Base-by-base conservation (phyloP, 2,113 vertebrate species). In the Lophotis ruficrista region DNA sequence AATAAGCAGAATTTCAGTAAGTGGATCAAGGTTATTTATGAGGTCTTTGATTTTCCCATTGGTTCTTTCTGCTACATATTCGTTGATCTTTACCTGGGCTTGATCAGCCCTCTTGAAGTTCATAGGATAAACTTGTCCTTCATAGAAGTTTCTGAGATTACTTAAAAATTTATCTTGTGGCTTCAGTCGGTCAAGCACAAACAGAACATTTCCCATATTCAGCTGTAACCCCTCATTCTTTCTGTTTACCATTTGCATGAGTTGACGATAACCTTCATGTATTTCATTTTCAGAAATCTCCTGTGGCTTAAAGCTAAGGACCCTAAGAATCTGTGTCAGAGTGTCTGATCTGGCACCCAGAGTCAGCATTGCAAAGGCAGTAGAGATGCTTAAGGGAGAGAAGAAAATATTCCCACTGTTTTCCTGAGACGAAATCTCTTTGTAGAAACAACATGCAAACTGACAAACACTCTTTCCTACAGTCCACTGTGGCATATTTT, bases 391-490 rank as follows among this genome's bases (percentile, higher is more conserved):
- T 35, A 93, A 27, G 6, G 99, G 99, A 69, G 98, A 99, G 96
- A 96, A 99, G 96, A 99, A 98, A 80, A 98, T 30, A 51, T 99
- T 99, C 72, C 71, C 14, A 18, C 14, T 95, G 57, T 87, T 95
- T 95, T 95, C 87, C 37, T 0, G 41, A 89, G 97, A 71, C 60
- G 90, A 97, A 79, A 99, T 96, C 24, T 95, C 96, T 96, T 98
- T 99, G 97, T 98, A 99, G 83, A 99, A 97, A 58, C 97, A 94
- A 41, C 98, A 98, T 27, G 97, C 98, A 65, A 99, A 99, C 76
- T 89, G 23, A 97, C 83, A 38, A 98, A 93, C 45, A 45, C 76
- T 78, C 30, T 35, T 87, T 38, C 88, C 17, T 54, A 87, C 69
- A 6, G 24, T 51, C 62, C 90, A 48, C 57, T 61, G 43, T 30